A percentile compares a stretch with the other conserved stretches of the same genome.
These are phyloP conservation scores for Melieria omissa DNA, from an alignment of 2,888 invertebrate genomes.

Conservation along the genomic window DNA sequence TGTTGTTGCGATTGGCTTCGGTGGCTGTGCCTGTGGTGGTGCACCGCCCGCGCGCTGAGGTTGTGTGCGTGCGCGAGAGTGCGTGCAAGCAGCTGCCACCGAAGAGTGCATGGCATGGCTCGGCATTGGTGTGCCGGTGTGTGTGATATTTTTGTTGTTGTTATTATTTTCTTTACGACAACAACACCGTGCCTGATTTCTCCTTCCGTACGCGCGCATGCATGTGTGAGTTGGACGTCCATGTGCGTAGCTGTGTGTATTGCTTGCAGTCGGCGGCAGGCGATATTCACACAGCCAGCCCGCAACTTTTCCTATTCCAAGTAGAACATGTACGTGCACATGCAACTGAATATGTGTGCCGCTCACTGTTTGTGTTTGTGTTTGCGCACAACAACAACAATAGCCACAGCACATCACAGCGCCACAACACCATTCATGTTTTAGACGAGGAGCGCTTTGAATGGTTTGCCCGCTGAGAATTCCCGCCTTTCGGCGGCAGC, in stretches of 20 bases:
- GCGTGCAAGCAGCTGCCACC: too few species aligned
- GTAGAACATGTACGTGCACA: conserved; percentile 8
- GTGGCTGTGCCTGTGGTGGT: not conserved
- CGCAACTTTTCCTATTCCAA: conserved; percentile 16
- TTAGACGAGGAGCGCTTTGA: too few species aligned
- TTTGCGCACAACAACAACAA: not conserved
- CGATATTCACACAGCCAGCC: conserved; percentile 54
- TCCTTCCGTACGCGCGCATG: not conserved
- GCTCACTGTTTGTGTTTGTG: conserved; percentile 4
- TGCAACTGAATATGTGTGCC: not conserved
- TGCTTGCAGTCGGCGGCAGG: conserved; percentile 55
- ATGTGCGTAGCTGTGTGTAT: not conserved
- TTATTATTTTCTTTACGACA: not conserved
- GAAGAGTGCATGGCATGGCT: too few species aligned
- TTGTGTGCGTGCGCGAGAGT: conserved; percentile 8
- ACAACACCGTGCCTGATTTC: not conserved
- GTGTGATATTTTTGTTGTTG: too few species aligned
- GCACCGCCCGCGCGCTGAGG: conserved; percentile 46
- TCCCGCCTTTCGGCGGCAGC: too few species aligned
- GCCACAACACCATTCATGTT: too few species aligned
- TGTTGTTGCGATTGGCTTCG: not conserved
- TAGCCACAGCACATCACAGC: not conserved
- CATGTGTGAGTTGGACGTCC: conserved; percentile 36
- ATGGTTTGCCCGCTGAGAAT: too few species aligned
- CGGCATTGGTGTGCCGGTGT: too few species aligned